phyloP scores from a whole-genome alignment of 2,797 vertebrate genomes.

The Alectoris magna region DNA sequence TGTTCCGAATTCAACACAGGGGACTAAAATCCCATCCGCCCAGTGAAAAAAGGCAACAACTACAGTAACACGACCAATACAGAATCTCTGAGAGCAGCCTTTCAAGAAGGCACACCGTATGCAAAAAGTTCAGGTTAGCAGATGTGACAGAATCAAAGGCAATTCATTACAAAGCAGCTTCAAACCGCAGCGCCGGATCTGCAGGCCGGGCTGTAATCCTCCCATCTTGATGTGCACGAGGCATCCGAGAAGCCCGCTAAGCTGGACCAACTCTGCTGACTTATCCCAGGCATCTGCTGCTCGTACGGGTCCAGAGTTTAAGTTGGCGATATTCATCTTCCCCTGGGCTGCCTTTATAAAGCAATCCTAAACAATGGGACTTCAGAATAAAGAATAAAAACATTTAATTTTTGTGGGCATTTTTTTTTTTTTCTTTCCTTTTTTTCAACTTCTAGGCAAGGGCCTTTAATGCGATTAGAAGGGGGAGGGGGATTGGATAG shows the following conservation, averaged over 20 bases:
- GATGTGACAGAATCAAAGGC: constrained; percentile 56
- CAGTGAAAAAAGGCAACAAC: not conserved
- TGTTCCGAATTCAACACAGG: not conserved
- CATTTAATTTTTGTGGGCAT: not conserved
- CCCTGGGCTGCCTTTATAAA: constrained; percentile 65
- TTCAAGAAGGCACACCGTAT: not conserved
- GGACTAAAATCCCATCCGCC: not conserved
- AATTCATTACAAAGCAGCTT: constrained; percentile 59
- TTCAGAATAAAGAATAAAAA: constrained; percentile 57
- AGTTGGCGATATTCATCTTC: constrained; percentile 63
- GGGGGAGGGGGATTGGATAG: constrained; percentile 55
- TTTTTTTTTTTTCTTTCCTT: not conserved
- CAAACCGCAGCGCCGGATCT: constrained; percentile 45
- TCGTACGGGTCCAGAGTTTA: constrained; percentile 48
- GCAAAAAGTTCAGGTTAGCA: not conserved
- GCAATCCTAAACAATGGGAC: constrained; percentile 66
- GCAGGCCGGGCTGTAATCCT: constrained; percentile 33
- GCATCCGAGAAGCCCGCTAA: constrained; percentile 28
- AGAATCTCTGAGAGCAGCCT: not conserved
- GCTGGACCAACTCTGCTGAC: constrained; percentile 18
- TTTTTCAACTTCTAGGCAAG: constrained; percentile 43
- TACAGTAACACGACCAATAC: not conserved
- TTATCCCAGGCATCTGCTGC: constrained; percentile 57
- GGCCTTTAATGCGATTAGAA: constrained; percentile 69
- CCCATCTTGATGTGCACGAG: constrained; percentile 30